Conservation (phyloP, 2,797 vertebrate genomes). For the Enteromius argenteus region DNA sequence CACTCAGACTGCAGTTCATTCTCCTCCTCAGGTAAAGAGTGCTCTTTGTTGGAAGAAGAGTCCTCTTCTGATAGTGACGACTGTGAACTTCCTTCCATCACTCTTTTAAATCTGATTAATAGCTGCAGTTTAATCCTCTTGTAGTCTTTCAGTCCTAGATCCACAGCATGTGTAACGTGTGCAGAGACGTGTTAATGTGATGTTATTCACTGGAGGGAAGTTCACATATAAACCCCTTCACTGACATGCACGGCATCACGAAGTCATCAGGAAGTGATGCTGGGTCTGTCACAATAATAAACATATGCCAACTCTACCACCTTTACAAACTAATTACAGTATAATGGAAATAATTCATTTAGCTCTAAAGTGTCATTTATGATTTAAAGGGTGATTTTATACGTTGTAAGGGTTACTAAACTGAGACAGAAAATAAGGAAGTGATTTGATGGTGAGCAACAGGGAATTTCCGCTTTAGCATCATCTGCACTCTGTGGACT, state of each 20-base stretch:
- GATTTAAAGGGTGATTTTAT: not conserved
- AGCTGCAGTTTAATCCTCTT: not conserved
- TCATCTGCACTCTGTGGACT: constrained; percentile 50
- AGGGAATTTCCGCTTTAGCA: constrained; percentile 52
- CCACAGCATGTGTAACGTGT: not conserved
- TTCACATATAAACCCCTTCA: constrained; percentile 46
- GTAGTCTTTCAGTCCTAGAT: constrained; percentile 5
- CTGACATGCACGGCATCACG: constrained; percentile 37
- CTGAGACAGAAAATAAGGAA: constrained; percentile 54
- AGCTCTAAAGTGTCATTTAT: not conserved
- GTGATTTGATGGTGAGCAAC: constrained; percentile 19
- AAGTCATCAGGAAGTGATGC: constrained; percentile 47
- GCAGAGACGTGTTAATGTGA: not conserved
- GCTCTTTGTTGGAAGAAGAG: constrained; percentile 48
- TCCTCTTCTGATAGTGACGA: constrained; percentile 57
- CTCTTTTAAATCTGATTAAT: constrained; percentile 17
- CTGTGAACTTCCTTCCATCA: constrained; percentile 54
- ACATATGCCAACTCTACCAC: not conserved
- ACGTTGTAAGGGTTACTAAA: constrained; percentile 23
- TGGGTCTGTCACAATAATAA: not conserved
- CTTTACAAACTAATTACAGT: not conserved
- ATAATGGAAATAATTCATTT: not conserved
- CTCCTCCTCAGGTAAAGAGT: constrained; percentile 38
- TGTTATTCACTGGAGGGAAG: constrained; percentile 40
- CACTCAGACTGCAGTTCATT: constrained; percentile 50